Evolutionary conservation across 2,888 invertebrate genomes (phyloP), one percentile per base, ranked within the genome.

Genomic region (Ceramica pisi): DNA sequence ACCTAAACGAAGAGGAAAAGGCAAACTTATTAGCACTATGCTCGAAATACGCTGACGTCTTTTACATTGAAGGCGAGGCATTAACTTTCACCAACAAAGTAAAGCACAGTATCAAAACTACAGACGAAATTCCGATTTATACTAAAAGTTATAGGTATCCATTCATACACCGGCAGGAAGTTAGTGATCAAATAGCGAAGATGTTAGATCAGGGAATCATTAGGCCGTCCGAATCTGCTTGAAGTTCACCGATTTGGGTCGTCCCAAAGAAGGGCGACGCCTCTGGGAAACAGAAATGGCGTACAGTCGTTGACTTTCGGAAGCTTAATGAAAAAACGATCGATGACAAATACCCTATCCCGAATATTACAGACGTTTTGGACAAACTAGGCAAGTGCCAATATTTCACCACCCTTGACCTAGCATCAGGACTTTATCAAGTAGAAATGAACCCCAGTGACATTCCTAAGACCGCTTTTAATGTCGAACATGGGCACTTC

Each of bases 331-430:
- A 10, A 38, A 38, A 38, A 2, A 38, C 10, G 38, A 38, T n/a
- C n/a, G n/a, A n/a, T n/a, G n/a, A n/a, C n/a, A n/a, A n/a, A n/a
- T n/a, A n/a, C n/a, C n/a, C n/a, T n/a, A n/a, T n/a, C n/a, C n/a
- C n/a, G n/a, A n/a, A n/a, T n/a, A n/a, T n/a, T n/a, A n/a, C n/a
- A n/a, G 35, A 35, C 35, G 35, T 38, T 0, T 19, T 68, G 2
- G 67, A 67, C 7, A 67, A 67, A 6, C 16, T 67, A 31, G 67
- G 67, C 5, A 68, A 55, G 5, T 63, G 68, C 46, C 55, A 63
- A n/a, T 69, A 69, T 19, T 57, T 63, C 19, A 44, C 50, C 1
- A 46, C 48, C 0, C n/a, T 35, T 4, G 56, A 57, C 12, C 21
- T 57, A 7, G 38, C 38, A n/a, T 16, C 10, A 8, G 60, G 60